Percentiles rank a stretch among this genome's conserved stretches.
Evolutionary conservation across 2,113 vertebrate genomes (phyloP).

Genomic region (Genyomyrus donnyi): DNA sequence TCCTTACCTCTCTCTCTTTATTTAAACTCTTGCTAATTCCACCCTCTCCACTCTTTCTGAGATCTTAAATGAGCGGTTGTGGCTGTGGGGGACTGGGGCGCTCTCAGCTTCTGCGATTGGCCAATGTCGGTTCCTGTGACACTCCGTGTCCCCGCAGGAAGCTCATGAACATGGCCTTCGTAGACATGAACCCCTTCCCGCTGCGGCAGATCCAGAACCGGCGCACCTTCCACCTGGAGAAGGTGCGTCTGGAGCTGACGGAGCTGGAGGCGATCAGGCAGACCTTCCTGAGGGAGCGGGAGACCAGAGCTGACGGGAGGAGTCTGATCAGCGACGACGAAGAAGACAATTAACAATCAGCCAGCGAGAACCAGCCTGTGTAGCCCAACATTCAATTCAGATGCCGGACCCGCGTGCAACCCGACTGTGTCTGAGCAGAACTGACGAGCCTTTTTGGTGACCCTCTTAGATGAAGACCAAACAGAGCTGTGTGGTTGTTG

Average conservation of each 20-base stretch:
- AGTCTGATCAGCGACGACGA: constrained; percentile 90
- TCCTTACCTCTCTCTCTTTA: background rate
- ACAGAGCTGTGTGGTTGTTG: background rate
- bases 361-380: background rate
- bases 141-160: constrained; percentile 59
- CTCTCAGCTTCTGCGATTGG: background rate
- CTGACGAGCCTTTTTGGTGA: background rate
- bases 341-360: constrained; percentile 65
- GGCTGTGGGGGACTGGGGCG: background rate
- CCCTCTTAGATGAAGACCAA: background rate
- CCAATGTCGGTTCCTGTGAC: background rate
- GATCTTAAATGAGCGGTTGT: background rate
- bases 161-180: constrained; percentile 82
- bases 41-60: background rate
- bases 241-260: constrained; percentile 84
- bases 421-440: background rate
- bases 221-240: constrained; percentile 85
- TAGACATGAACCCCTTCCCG: constrained; percentile 94
- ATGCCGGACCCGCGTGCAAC: no score
- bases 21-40: background rate
- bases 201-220: constrained; percentile 90
- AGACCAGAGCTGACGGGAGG: constrained; percentile 71
- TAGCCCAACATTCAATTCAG: no score
- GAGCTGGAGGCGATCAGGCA: constrained; percentile 92
- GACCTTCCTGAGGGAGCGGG: constrained; percentile 85